Evolutionary conservation across 2,797 vertebrate genomes (phyloP).

Genomic region (Falco biarmicus): DNA sequence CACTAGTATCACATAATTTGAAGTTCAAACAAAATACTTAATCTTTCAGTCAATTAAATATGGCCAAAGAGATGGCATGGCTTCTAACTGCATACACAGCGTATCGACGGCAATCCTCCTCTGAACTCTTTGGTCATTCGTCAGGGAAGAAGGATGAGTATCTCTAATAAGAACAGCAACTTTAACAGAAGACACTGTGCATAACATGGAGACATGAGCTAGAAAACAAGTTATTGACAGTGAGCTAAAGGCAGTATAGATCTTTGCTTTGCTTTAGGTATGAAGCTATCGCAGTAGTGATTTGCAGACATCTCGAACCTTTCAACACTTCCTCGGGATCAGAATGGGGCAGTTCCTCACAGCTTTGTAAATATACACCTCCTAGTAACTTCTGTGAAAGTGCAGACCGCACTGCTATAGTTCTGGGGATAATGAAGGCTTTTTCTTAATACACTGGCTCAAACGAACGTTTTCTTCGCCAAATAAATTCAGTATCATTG

Average conservation of each 20-base stretch:
- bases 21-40: neutral
- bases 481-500: neutral
- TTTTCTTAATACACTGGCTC: neutral
- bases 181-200: fast-evolving
- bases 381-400: neutral
- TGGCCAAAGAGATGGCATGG: neutral
- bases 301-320: neutral
- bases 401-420: fast-evolving
- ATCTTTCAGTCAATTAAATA: neutral
- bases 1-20: neutral
- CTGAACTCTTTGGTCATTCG: neutral
- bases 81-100: neutral
- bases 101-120: neutral
- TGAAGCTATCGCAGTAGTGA: fast-evolving
- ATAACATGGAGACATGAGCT: fast-evolving
- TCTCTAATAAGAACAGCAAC: neutral
- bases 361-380: neutral
- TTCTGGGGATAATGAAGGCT: neutral
- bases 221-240: neutral
- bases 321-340: fast-evolving
- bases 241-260: neutral
- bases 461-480: neutral
- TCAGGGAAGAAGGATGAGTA: neutral
- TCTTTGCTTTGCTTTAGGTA: neutral
- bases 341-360: fast-evolving